Evolutionary conservation across 2,888 invertebrate species (phyloP), one percentile per base, ranked within the genome.

Genomic region (Marasmarcha lunaedactyla): DNA sequence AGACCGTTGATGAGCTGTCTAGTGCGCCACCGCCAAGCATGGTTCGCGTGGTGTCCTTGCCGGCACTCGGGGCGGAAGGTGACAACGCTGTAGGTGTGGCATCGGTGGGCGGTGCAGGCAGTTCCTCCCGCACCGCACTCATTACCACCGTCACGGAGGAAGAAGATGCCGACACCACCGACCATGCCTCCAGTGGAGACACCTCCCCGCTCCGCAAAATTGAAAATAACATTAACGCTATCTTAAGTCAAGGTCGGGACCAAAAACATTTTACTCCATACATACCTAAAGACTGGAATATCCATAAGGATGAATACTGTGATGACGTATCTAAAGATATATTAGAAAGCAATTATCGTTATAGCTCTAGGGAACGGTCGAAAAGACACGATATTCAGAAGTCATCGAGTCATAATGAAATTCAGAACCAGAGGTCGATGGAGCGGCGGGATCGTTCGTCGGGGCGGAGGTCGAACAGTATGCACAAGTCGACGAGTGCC

Each of bases 401-500:
- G 53, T 87, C 87, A 7, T 87, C 84, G 51, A 87, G 87, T 63
- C 87, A 87, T 51, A 87, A 85, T 60, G 87, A 87, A 57, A 87
- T 87, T 52, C 85, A 84, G 51, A 69, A 84, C 63, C 76, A 85
- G 60, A 60, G 81, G 46, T 76, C 85, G 46, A 74, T 83, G 54
- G 83, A 81, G 44, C 71, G 81, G 30, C 72, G 85, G 27, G 84
- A 83, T 45, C 73, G 85, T 35, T 84, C 85, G 36, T 63, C 69
- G 14, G 66, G 71, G 12, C 69, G 84, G 40, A 78, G 86, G 52
- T 71, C 86, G 15, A 86, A 88, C 54, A 89, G 90, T 49, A 90
- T 90, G 64, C 90, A 90, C 59, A 90, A 90, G 63, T 90, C 90
- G 11, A 89, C 90, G 54, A 90, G 90, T 62, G 89, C 90, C 43